Evolutionary conservation across 2,888 invertebrate species (phyloP), one percentile per base, ranked within the genome.

Genomic region (Protodeltote pygarga): DNA sequence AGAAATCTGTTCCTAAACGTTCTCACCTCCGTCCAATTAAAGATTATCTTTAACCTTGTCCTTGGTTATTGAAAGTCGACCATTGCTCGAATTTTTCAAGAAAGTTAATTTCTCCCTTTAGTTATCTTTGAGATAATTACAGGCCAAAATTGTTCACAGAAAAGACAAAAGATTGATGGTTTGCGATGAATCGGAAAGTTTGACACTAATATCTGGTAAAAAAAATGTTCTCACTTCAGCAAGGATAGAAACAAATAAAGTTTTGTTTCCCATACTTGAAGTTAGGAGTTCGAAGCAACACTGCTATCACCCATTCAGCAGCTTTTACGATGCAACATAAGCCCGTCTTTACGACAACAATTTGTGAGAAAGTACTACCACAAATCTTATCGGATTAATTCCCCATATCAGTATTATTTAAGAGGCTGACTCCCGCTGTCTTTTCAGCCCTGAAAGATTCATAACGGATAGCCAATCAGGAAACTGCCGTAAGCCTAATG

Each of bases 41-140:
- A 47, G 60, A 64, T 59, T 68, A 68, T 53, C 49, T 58, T 48
- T 49, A 50, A 44, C 40, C 42, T 27, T 42, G 42, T 15, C 51
- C 46, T 53, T 50, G 35, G 8, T 19, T 16, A 34, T 19, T 39
- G 19, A 9, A 11, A 34, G 23, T 8, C 39, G 10, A 17, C 17
- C 14, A 21, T 38, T 38, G 15, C 38, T 38, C 11, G 28, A 34
- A n/a, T 34, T 57, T 48, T 47, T 41, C 10, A 23, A 33, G 33
- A n/a, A 13, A 40, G 23, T 41, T 32, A 47, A 64, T 64, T 64
- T 39, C n/a, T 33, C 8, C 59, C 50, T 64, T 32, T 57, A 57
- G 37, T 59, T 49, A 34, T 34, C 49, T 13, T 40, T 16, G 6
- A 4, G 13, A 47, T 57, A 57, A 57, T 58, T 64, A 37, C 9